Conservation (phyloP, 1,140 invertebrate genomes). For the Drosophila carrolli region DNA sequence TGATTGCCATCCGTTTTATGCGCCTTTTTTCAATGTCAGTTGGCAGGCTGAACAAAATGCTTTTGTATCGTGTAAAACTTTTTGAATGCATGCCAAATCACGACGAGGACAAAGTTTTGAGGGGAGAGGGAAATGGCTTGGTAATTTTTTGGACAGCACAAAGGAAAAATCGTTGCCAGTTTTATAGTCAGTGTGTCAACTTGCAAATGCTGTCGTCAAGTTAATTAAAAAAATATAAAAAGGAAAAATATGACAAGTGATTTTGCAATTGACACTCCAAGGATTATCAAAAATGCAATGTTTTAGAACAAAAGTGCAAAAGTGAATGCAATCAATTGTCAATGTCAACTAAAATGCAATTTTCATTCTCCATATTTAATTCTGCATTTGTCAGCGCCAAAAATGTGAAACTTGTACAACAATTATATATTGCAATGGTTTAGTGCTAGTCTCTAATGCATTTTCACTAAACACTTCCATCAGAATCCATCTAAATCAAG, state of each 20-base stretch:
- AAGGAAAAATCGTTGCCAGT: conserved; percentile 35
- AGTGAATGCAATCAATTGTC: conserved; percentile 4
- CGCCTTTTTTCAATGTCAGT: conserved; percentile 68
- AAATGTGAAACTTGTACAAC: not conserved
- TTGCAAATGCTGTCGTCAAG: conserved; percentile 42
- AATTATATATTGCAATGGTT: not conserved
- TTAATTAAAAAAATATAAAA: conserved; percentile 60
- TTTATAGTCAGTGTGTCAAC: conserved; percentile 31
- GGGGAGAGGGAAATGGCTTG: not conserved
- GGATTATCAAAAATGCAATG: conserved; percentile 4
- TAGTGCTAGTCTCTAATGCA: not conserved
- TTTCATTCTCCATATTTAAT: not conserved
- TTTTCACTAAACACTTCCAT: not conserved
- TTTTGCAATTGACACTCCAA: conserved; percentile 21
- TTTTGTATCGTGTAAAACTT: conserved; percentile 45
- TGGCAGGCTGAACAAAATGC: conserved; percentile 40
- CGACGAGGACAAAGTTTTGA: conserved; percentile 42
- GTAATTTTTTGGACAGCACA: conserved; percentile 21
- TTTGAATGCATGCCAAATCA: conserved; percentile 74
- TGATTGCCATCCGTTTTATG: conserved; percentile 73
- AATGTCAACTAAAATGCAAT: not conserved
- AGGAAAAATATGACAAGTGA: not conserved
- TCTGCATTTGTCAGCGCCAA: not conserved
- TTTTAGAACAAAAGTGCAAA: not conserved
- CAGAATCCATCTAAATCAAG: conserved; percentile 23